A percentile compares a stretch with the other conserved stretches of the same genome.
Conservation (phyloP, 2,797 vertebrate species). For the Psittacula derbiana region DNA sequence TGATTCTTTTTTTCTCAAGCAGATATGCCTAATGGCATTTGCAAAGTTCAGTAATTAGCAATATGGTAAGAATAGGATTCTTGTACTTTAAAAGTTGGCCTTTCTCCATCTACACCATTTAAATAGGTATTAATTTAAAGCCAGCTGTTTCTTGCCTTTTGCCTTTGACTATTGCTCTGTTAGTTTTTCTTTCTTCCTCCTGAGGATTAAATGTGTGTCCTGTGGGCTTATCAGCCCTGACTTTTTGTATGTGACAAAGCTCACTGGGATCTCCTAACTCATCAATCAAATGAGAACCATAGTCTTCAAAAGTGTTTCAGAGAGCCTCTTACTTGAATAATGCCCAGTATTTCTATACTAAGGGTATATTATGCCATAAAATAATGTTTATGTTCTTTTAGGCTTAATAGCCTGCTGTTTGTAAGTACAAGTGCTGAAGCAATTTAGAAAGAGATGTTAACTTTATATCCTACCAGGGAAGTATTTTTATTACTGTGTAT, state of each 20-base stretch:
- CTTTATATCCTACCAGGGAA: conserved; percentile 43
- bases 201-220: conserved; percentile 8
- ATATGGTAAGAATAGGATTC: conserved; percentile 19
- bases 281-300: conserved; percentile 8
- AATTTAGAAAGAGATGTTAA: conserved; percentile 53
- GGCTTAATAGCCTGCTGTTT: conserved; percentile 34
- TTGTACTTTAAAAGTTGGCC: neutral
- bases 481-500: conserved; percentile 40
- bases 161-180: neutral
- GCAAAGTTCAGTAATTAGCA: conserved; percentile 6
- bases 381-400: conserved; percentile 44
- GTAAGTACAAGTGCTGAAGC: conserved; percentile 26
- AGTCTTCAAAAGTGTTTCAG: neutral
- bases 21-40: neutral
- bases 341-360: neutral
- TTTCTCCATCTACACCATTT: neutral
- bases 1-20: neutral
- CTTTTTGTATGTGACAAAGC: neutral
- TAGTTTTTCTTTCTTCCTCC: conserved; percentile 15
- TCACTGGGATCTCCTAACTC: conserved; percentile 36
- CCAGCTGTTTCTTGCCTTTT: conserved; percentile 22
- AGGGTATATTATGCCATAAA: conserved; percentile 4
- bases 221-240: conserved; percentile 13
- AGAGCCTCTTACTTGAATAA: neutral
- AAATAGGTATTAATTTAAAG: conserved; percentile 27